These are phyloP conservation scores for Drosophila ochracea DNA, from an alignment of 2,888 invertebrate species.

Conservation along the genomic window DNA sequence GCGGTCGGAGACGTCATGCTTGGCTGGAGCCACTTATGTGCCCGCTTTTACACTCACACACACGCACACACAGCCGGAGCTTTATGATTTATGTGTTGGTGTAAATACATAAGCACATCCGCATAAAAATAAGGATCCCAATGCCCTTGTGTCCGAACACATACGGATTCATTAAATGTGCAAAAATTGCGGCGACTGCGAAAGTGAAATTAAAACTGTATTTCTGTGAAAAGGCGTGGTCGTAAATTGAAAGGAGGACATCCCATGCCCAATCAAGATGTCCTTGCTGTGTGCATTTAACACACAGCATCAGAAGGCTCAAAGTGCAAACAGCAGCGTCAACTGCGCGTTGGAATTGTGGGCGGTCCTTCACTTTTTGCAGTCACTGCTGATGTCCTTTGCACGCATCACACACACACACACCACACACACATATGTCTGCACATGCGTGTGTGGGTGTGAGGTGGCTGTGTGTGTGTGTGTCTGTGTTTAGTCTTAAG, in stretches of 20 bases:
- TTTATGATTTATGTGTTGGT: conserved; percentile 68
- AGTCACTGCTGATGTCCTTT: conserved; percentile 72
- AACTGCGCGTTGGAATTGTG: conserved; percentile 18
- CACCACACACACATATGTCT: conserved; percentile 10
- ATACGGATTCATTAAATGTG: conserved; percentile 68
- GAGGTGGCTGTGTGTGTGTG: conserved; percentile 14
- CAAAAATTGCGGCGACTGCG: conserved; percentile 40
- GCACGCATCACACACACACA: conserved; percentile 41
- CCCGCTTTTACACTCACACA: conserved; percentile 42
- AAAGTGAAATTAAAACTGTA: conserved; percentile 78
- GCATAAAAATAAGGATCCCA: conserved; percentile 41
- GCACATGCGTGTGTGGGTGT: background rate
- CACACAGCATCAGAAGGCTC: conserved; percentile 19
- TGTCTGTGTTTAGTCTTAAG: conserved; percentile 50
- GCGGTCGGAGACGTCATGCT: conserved; percentile 48
- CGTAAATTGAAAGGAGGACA: conserved; percentile 66
- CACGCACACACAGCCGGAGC: conserved; percentile 2
- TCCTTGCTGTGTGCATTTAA: conserved; percentile 63
- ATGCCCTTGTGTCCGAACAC: conserved; percentile 66
- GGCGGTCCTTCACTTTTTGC: conserved; percentile 64
- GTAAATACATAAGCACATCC: conserved; percentile 78
- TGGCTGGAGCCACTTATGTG: conserved; percentile 79
- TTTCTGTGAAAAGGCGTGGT: conserved; percentile 57
- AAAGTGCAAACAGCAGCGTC: conserved; percentile 45
- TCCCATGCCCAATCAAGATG: conserved; percentile 10